A percentile compares a stretch with the other conserved stretches of the same genome.
These are phyloP conservation scores for Aselliscus stoliczkanus DNA, from an alignment of 2,797 vertebrate species.

Conservation along the genomic window DNA sequence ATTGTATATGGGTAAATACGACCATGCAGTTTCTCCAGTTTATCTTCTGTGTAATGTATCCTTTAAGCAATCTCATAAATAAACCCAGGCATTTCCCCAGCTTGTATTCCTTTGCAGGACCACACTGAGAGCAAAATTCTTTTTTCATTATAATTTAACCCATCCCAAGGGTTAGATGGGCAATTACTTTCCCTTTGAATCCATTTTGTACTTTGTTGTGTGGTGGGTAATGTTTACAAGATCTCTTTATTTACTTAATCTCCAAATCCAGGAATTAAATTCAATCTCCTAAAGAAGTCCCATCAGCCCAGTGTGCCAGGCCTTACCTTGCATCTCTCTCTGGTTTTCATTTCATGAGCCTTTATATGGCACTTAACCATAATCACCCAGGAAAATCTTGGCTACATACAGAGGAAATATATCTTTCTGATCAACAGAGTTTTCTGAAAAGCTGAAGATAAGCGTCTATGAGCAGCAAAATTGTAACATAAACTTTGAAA, in stretches of 20 bases:
- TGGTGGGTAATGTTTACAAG: not conserved
- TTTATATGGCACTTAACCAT: not conserved
- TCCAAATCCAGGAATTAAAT: not conserved
- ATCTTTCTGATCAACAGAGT: not conserved
- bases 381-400: not conserved
- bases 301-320: not conserved
- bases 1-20: conserved; percentile 15
- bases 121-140: conserved; percentile 5
- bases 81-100: not conserved
- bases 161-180: not conserved
- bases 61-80: conserved; percentile 62
- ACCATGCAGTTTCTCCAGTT: conserved; percentile 51
- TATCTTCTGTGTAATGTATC: conserved; percentile 68
- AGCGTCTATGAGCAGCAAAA: not conserved
- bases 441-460: conserved; percentile 10
- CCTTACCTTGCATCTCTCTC: not conserved
- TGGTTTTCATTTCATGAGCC: not conserved
- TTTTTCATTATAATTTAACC: not conserved
- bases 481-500: not conserved
- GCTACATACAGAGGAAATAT: not conserved
- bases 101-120: not conserved
- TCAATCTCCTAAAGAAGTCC: not conserved
- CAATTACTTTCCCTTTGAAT: conserved; percentile 16
- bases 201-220: not conserved
- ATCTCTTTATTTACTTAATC: not conserved